phyloP scores from a whole-genome alignment of 2,113 vertebrate species.

The Sterrhoptilus dennistouni region DNA sequence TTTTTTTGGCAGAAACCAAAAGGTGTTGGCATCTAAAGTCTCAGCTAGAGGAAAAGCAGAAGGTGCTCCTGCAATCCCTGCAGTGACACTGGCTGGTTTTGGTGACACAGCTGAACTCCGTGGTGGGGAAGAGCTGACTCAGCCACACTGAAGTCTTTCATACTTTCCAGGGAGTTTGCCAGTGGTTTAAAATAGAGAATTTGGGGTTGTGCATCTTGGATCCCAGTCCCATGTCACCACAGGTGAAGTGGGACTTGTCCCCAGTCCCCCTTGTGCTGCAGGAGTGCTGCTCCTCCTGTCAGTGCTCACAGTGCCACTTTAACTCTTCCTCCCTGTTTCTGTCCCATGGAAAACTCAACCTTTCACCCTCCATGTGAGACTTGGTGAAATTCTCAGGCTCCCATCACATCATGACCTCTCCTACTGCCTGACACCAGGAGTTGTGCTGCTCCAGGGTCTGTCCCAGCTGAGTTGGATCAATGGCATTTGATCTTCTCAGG shows the following conservation, averaged over 20 bases:
- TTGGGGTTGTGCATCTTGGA: not conserved
- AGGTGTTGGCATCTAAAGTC: not conserved
- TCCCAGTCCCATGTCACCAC: not conserved
- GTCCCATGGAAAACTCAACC: not conserved
- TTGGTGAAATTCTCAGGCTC: not conserved
- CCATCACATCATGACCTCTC: not conserved
- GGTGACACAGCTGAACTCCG: not conserved
- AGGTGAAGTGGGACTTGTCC: not conserved
- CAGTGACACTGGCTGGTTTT: not conserved
- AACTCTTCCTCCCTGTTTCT: not conserved
- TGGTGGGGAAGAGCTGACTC: not conserved
- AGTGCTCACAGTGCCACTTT: not conserved
- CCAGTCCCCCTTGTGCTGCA: not conserved
- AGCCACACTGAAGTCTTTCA: not conserved
- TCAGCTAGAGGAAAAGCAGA: not conserved
- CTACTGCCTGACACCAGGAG: fast-evolving
- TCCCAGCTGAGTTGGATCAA: not conserved
- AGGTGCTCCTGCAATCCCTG: not conserved
- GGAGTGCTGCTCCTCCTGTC: not conserved
- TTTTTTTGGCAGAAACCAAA: not conserved
- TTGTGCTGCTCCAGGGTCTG: not conserved
- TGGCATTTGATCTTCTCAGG: not conserved
- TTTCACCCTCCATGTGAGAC: not conserved
- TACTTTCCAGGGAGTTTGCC: not conserved
- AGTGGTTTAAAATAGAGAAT: not conserved